Conservation (phyloP, 2,888 invertebrate genomes). For the Eristalinus sepulchralis region DNA sequence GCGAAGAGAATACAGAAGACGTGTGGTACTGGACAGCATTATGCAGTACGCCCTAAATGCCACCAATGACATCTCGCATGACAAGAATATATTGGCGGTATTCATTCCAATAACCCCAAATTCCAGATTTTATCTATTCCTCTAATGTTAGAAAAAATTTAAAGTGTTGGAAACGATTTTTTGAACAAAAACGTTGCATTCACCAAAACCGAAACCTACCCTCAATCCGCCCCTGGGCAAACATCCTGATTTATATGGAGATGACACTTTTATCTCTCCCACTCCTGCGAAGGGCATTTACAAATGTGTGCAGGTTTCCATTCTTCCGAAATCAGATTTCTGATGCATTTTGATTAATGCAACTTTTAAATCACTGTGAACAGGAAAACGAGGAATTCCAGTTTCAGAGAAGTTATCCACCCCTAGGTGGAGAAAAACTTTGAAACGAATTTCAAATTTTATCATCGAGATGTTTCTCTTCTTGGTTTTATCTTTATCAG, state of each 20-base stretch:
- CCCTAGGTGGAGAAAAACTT: constrained; percentile 33
- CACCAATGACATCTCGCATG: too few species aligned
- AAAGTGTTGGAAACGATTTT: too few species aligned
- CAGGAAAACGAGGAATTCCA: background rate
- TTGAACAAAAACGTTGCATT: too few species aligned
- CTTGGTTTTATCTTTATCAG: background rate
- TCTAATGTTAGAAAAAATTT: too few species aligned
- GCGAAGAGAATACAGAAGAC: too few species aligned
- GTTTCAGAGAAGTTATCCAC: background rate
- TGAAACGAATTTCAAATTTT: constrained; percentile 55
- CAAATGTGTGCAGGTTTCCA: constrained; percentile 38
- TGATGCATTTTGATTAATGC: constrained; percentile 64
- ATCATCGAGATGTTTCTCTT: constrained; percentile 38
- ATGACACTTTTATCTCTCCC: constrained; percentile 19
- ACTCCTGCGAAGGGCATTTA: constrained; percentile 3
- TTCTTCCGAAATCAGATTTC: constrained; percentile 37
- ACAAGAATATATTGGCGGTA: too few species aligned
- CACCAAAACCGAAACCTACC: too few species aligned
- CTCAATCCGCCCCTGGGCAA: constrained; percentile 13
- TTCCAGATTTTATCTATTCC: too few species aligned
- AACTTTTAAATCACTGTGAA: constrained; percentile 59
- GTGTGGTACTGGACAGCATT: too few species aligned
- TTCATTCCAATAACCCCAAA: too few species aligned
- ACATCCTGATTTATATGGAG: constrained; percentile 14
- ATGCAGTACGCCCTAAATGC: too few species aligned